A percentile compares a stretch with the other conserved stretches of the same genome.
phyloP scores from a whole-genome alignment of 2,888 invertebrate species.

The Hyalella azteca region DNA sequence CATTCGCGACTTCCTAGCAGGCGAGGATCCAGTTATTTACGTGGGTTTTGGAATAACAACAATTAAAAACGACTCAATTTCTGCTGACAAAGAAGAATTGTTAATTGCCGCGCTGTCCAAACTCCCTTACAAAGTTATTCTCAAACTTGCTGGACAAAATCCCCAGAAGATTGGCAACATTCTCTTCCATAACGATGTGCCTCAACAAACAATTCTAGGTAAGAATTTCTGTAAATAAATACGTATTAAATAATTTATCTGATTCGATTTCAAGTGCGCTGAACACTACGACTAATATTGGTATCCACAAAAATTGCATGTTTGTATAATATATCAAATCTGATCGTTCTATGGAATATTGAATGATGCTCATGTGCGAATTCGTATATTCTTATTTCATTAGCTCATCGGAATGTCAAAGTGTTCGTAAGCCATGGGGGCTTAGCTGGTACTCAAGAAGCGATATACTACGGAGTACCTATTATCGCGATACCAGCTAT shows the following conservation, averaged over 20 bases:
- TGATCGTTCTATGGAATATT: too few species aligned
- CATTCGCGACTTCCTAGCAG: background rate
- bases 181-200: background rate
- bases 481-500: background rate
- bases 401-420: background rate
- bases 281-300: too few species aligned
- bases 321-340: too few species aligned
- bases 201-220: background rate
- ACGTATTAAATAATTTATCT: too few species aligned
- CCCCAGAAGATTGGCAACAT: background rate
- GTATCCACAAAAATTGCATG: too few species aligned
- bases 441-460: background rate
- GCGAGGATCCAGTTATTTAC: background rate
- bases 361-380: too few species aligned
- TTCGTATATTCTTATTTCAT: too few species aligned
- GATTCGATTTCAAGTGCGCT: too few species aligned
- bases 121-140: background rate
- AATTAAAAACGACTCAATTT: background rate
- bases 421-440: background rate
- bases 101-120: background rate
- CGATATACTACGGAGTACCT: background rate
- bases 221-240: background rate
- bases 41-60: background rate
- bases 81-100: background rate
- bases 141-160: background rate